Conservation (phyloP, 2,113 vertebrate genomes). For the Anser cygnoides region DNA sequence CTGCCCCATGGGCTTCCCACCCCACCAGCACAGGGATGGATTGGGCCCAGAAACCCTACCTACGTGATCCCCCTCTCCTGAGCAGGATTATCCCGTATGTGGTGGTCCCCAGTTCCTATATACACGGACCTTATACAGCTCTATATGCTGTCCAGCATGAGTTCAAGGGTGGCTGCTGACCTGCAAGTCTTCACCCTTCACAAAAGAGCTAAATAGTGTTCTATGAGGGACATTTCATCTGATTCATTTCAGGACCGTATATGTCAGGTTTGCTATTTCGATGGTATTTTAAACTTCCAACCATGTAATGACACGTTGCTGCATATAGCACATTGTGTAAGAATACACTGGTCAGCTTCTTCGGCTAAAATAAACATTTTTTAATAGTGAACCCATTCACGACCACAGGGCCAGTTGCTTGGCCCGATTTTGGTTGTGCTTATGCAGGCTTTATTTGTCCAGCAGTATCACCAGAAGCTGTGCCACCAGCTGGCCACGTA, state of each 20-base stretch:
- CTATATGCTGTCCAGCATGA: background rate
- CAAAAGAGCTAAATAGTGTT: background rate
- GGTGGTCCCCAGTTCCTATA: background rate
- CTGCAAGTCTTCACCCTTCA: background rate
- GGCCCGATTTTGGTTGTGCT: background rate
- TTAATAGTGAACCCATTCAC: background rate
- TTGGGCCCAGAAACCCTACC: background rate
- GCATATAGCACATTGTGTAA: background rate
- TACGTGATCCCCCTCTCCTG: background rate
- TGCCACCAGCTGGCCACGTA: background rate
- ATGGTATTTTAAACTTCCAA: background rate
- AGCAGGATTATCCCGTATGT: background rate
- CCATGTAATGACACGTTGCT: background rate
- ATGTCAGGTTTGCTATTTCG: background rate
- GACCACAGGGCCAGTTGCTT: background rate
- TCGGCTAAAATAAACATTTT: background rate
- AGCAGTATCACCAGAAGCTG: background rate
- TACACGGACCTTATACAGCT: background rate
- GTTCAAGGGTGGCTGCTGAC: background rate
- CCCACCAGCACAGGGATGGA: background rate
- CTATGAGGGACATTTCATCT: background rate
- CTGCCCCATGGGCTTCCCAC: background rate
- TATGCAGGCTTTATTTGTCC: fast-evolving
- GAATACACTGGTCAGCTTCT: background rate
- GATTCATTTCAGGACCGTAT: background rate